A percentile compares a stretch with the other conserved stretches of the same genome.
These are phyloP conservation scores for Mechanitis messenoides DNA, from an alignment of 2,888 invertebrate genomes.

Conservation along the genomic window DNA sequence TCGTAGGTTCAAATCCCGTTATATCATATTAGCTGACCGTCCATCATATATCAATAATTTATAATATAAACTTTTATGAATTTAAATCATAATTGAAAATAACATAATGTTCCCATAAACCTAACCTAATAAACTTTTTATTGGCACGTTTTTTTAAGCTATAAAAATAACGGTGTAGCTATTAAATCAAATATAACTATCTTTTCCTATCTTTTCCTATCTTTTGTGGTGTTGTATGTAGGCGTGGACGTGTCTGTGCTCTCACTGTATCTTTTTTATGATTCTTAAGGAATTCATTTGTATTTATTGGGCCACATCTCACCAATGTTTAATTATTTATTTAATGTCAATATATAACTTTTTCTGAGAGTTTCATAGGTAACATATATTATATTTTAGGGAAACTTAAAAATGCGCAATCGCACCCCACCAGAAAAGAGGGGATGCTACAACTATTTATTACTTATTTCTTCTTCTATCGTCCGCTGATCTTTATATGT, in stretches of 20 bases:
- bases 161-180: slow-evolving; percentile 12
- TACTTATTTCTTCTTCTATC: too few relatives aligned
- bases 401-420: too few relatives aligned
- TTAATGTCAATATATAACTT: too few relatives aligned
- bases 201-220: slow-evolving; percentile 21
- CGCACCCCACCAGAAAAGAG: too few relatives aligned
- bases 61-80: neutral
- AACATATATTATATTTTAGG: too few relatives aligned
- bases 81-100: slow-evolving; percentile 3
- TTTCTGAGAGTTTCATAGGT: too few relatives aligned
- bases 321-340: neutral
- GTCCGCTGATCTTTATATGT: too few relatives aligned
- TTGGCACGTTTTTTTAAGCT: slow-evolving; percentile 6
- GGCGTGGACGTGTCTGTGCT: slow-evolving; percentile 17
- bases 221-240: slow-evolving; percentile 17
- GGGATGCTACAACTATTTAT: too few relatives aligned
- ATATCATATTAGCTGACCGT: too few relatives aligned
- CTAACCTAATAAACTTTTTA: slow-evolving; percentile 3
- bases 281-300: slow-evolving; percentile 21
- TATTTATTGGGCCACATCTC: slow-evolving; percentile 12
- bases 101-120: neutral
- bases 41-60: too few relatives aligned
- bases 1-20: too few relatives aligned
- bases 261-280: slow-evolving; percentile 18
- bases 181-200: slow-evolving; percentile 22